phyloP scores from a whole-genome alignment of 2,113 vertebrate species.

The Myiozetetes cayanensis region DNA sequence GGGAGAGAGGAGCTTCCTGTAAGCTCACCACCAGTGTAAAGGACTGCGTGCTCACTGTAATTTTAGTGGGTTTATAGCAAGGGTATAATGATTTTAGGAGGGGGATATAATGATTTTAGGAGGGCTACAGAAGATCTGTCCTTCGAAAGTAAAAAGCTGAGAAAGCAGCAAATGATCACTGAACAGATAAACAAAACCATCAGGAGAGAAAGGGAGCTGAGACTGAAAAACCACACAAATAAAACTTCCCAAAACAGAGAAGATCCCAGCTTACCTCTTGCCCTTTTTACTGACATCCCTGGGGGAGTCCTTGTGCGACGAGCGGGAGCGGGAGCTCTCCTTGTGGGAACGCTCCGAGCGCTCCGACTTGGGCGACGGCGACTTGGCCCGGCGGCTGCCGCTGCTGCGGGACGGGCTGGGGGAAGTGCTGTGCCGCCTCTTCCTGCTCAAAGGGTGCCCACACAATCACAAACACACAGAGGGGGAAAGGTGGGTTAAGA shows the following conservation, averaged over 20 bases:
- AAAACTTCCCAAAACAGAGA: background rate
- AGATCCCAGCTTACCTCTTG: conserved; percentile 82
- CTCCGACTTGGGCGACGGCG: conserved; percentile 92
- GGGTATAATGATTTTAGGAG: background rate
- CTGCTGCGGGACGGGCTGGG: conserved; percentile 89
- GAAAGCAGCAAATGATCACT: background rate
- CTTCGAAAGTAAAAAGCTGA: background rate
- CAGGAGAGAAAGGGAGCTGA: fast-evolving
- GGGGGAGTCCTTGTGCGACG: conserved; percentile 93
- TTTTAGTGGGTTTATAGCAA: background rate
- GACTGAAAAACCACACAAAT: background rate
- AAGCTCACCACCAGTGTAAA: background rate
- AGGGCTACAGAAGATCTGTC: background rate
- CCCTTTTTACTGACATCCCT: conserved; percentile 90
- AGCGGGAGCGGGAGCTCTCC: conserved; percentile 86
- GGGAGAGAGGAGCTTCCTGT: background rate
- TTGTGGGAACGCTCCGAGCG: conserved; percentile 92
- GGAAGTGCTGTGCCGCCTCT: conserved; percentile 89
- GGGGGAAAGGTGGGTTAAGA: background rate
- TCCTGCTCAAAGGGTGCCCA: conserved; percentile 59
- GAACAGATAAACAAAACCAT: background rate
- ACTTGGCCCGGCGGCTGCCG: conserved; percentile 86
- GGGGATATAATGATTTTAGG: background rate
- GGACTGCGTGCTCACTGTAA: too few species aligned
- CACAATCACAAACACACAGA: fast-evolving